Base-by-base conservation (phyloP, 1,140 invertebrate species). In the Oryctes rhinoceros region DNA sequence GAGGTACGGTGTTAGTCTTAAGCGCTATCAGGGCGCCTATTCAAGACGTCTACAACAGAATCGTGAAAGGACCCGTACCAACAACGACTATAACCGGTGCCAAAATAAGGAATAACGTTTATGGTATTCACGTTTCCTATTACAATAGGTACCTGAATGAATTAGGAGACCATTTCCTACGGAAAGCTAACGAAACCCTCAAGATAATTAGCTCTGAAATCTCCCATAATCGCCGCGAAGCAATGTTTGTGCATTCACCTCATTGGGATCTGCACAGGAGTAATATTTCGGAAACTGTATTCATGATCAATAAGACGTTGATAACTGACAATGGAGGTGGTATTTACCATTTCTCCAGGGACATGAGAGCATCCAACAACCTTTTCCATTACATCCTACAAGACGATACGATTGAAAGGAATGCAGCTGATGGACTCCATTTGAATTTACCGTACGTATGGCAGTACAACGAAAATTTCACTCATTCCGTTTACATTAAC, bases 391-490 rank as follows among this genome's bases (percentile, higher is more conserved):
- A 98, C 91, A 91, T 96, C 35, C 87, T 99, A 44, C 94, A 96
- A 88, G 96, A 97, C 84, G 96, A 95, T 82, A 94, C 95, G 0
- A 92, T 98, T 49, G 95, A 96, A 85, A 90, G 95, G 82, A 99
- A 99, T 86, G 89, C 89, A 78, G 90, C 91, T 44, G 95, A 95
- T 30, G 97, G 97, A 18, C 93, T 99, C 81, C 92, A 96, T 85
- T 89, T 99, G 1, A 90, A 91, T 0, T 87, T 99, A 13, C 97
- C 97, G 0, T 98, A 98, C 85, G 96, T 98, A 10, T 98, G 96
- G 95, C 93, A 98, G 83, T 97, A 98, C 83, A 95, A 97, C 85
- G 96, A 97, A 87, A 98, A 98, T 86, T 96, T 96, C 82, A 97
- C 96, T 0, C 97, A 99, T 87, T 94, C 95, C 0, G 90, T 98